These are phyloP conservation scores for Schizotus pectinicornis DNA, from an alignment of 2,888 invertebrate genomes.

Conservation along the genomic window DNA sequence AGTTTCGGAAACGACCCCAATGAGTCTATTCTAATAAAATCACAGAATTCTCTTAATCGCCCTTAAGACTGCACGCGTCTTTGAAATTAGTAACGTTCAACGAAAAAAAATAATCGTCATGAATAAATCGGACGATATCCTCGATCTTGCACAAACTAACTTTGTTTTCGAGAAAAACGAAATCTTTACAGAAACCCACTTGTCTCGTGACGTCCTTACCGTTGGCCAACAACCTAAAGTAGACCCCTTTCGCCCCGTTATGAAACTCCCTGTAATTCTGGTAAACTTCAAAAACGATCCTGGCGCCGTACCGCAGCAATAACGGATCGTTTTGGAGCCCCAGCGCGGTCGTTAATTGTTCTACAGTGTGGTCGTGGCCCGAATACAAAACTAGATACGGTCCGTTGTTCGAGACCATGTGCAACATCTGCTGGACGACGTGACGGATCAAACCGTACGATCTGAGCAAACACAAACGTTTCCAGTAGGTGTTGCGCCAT, in stretches of 20 bases:
- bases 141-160: slow-evolving; percentile 81
- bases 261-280: slow-evolving; percentile 62
- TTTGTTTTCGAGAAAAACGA: slow-evolving; percentile 61
- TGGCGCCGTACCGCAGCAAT: slow-evolving; percentile 83
- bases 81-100: slow-evolving; percentile 90
- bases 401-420: slow-evolving; percentile 65
- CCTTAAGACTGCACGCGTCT: slow-evolving; percentile 69
- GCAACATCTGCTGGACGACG: slow-evolving; percentile 80
- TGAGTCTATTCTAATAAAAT: slow-evolving; percentile 4
- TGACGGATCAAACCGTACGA: slow-evolving; percentile 85
- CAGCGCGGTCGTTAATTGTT: slow-evolving; percentile 80
- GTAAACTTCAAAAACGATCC: slow-evolving; percentile 89
- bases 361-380: slow-evolving; percentile 90
- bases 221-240: slow-evolving; percentile 83
- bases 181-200: slow-evolving; percentile 79
- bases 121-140: slow-evolving; percentile 84
- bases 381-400: slow-evolving; percentile 63
- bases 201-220: slow-evolving; percentile 85
- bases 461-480: slow-evolving; percentile 71
- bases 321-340: slow-evolving; percentile 72
- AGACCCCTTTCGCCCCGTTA: slow-evolving; percentile 68
- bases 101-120: slow-evolving; percentile 82
- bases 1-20: too few species aligned
- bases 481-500: slow-evolving; percentile 64
- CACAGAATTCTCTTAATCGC: slow-evolving; percentile 19